Conservation (phyloP, 2,797 vertebrate genomes). For the Paramormyrops hopkinsi region DNA sequence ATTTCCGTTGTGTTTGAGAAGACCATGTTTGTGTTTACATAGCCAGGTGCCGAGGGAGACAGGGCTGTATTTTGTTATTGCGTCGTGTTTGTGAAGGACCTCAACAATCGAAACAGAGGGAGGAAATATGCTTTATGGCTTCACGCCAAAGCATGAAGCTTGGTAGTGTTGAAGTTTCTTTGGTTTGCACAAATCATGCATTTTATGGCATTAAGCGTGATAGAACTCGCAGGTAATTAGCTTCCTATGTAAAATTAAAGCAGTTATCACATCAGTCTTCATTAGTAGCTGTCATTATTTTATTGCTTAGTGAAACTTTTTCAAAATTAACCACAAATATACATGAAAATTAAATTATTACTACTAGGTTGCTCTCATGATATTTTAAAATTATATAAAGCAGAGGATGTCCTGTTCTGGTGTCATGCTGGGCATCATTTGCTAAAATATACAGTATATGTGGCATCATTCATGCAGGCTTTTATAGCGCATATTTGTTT, state of each 20-base stretch:
- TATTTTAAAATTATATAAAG: slow-evolving; percentile 15
- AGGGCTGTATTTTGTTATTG: neutral
- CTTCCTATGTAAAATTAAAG: slow-evolving; percentile 41
- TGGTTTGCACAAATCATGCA: neutral
- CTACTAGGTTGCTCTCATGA: neutral
- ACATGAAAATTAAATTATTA: slow-evolving; percentile 33
- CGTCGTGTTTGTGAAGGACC: slow-evolving; percentile 6
- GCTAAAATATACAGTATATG: neutral
- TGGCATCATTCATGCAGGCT: slow-evolving; percentile 1
- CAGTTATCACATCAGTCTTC: slow-evolving; percentile 13
- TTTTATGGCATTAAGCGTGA: slow-evolving; percentile 30
- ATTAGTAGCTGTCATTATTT: slow-evolving; percentile 50
- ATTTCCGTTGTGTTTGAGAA: neutral
- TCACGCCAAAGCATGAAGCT: neutral
- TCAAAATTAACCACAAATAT: slow-evolving; percentile 36
- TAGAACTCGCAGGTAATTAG: slow-evolving; percentile 37
- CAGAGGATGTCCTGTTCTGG: neutral
- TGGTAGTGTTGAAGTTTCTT: neutral
- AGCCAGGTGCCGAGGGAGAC: neutral
- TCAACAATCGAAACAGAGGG: neutral
- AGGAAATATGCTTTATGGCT: slow-evolving; percentile 5
- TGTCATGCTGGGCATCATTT: neutral
- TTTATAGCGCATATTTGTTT: slow-evolving; percentile 7
- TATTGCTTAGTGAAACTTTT: slow-evolving; percentile 31
- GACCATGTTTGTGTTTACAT: slow-evolving; percentile 1